Base-by-base conservation (phyloP, 2,888 invertebrate genomes). In the Ennomos fuscantarius region DNA sequence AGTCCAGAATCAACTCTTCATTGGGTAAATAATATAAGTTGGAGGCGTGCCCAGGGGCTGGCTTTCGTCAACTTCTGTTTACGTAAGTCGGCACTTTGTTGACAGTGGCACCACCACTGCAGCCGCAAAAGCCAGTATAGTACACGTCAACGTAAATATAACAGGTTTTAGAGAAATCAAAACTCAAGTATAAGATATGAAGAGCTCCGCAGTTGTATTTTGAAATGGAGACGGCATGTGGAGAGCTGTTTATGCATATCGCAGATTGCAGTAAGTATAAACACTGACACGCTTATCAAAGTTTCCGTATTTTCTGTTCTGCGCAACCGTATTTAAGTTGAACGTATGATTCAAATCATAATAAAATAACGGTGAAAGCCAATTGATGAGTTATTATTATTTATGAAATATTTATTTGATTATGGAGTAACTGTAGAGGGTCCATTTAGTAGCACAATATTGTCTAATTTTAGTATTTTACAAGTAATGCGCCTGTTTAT, bases 21-120 rank as follows among this genome's bases (percentile, higher is more conserved):
- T 72, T 77, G 70, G 60, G 80, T 78, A 82, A 85, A 86, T 86
- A 85, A 79, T 76, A 74, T 73, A 75, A 82, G 80, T 81, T 81
- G 70, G 69, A 75, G 70, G 64, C 70, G 66, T 72, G 72, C 73
- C 73, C 65, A 61, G 69, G 73, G 76, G 75, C 75, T 77, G 52
- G 73, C 76, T 84, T 81, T 82, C 70, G 74, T 79, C 71, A 76
- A 81, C 79, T 76, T 70, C 53, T 84, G 79, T 86, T 82, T 84
- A 81, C 81, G 74, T 74, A 73, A 72, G 76, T 71, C 71, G 73
- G 67, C 72, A 70, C 56, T 1, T 15, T 76, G 80, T 81, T 73
- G 76, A 77, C 77, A 68, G 68, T 71, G 69, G 73, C 68, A 67
- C 73, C 65, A 68, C 65, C 36, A 51, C 65, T 55, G 54, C 56